A percentile compares a stretch with the other conserved stretches of the same genome.
Evolutionary conservation across 2,797 vertebrate genomes (phyloP).

Genomic region (Falco concolor): DNA sequence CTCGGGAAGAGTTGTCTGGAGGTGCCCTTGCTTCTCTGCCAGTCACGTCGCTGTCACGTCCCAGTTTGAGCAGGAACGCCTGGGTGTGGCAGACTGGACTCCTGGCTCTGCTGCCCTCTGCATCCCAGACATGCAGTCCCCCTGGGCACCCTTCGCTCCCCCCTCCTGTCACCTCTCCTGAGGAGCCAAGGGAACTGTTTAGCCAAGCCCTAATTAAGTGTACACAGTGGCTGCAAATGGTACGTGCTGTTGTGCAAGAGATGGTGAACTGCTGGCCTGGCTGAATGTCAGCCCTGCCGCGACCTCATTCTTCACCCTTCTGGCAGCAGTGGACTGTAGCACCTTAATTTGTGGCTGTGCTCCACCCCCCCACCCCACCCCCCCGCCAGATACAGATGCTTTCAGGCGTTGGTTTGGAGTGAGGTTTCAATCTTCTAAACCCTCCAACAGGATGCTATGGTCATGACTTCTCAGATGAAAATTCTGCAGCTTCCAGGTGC

Average conservation of each 20-base stretch:
- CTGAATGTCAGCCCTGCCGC: not conserved
- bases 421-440: not conserved
- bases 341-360: accelerated
- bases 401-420: not conserved
- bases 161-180: not conserved
- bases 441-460: accelerated
- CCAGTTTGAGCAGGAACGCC: accelerated
- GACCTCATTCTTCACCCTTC: not conserved
- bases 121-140: not conserved
- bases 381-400: not conserved
- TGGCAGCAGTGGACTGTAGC: not conserved
- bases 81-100: accelerated
- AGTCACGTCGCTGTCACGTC: accelerated
- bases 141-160: not conserved
- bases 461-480: accelerated
- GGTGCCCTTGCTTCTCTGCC: not conserved
- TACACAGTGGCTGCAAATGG: not conserved
- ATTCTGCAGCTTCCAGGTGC: not conserved
- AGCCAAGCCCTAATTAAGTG: not conserved
- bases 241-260: not conserved
- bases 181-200: not conserved
- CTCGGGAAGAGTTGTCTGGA: not conserved
- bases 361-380: too few species aligned
- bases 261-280: not conserved
- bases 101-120: not conserved